A percentile compares a stretch with the other conserved stretches of the same genome.
These are phyloP conservation scores for Dichetophora obliterata DNA, from an alignment of 2,888 invertebrate species.

Conservation along the genomic window DNA sequence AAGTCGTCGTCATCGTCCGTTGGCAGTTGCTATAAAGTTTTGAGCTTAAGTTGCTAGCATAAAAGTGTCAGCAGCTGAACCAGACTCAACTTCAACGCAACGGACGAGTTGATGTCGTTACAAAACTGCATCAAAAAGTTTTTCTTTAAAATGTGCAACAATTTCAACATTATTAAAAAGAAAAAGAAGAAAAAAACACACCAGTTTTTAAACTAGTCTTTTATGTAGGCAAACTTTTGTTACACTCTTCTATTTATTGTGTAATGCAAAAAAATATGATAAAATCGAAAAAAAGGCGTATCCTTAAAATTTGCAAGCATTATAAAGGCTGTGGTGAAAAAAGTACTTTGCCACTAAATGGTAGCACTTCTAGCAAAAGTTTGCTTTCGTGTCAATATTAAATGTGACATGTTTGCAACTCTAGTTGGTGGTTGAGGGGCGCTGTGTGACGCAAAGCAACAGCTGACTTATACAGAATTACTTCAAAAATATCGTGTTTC, in stretches of 20 bases:
- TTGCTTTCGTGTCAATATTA: conserved; percentile 27
- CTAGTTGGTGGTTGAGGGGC: not conserved
- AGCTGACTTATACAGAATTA: not conserved
- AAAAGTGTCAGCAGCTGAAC: conserved; percentile 31
- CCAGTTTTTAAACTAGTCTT: not conserved
- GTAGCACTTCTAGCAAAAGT: not conserved
- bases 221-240: not conserved
- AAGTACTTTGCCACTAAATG: not conserved
- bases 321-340: not conserved
- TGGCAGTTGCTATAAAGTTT: conserved; percentile 14
- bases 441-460: not conserved
- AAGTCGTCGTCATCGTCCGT: not conserved
- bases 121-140: conserved; percentile 26
- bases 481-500: too few species aligned
- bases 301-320: not conserved
- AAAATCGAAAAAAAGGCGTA: not conserved
- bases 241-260: not conserved
- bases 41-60: conserved; percentile 26
- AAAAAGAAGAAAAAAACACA: not conserved
- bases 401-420: not conserved
- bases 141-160: conserved; percentile 16
- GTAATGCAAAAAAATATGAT: conserved; percentile 18
- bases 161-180: conserved; percentile 2
- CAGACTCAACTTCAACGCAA: not conserved
- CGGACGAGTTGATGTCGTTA: not conserved